Evolutionary conservation across 2,888 invertebrate genomes (phyloP).

Genomic region (Galerucella calmariensis): DNA sequence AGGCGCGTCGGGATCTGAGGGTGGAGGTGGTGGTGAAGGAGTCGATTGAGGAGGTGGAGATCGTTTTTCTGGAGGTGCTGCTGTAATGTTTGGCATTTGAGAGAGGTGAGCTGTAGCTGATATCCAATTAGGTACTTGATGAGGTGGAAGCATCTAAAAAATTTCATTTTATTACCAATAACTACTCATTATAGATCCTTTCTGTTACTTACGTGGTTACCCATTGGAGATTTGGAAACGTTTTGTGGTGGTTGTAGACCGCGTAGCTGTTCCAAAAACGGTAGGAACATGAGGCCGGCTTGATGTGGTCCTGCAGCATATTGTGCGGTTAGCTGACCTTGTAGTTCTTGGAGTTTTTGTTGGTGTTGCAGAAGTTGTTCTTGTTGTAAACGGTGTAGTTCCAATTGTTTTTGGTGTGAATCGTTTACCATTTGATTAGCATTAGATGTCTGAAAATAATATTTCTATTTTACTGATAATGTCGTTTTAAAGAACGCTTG

Average conservation of each 20-base stretch:
- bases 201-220: slow-evolving; percentile 61
- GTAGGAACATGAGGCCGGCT: slow-evolving; percentile 73
- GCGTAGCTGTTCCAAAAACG: slow-evolving; percentile 76
- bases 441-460: slow-evolving; percentile 47
- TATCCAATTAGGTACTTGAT: slow-evolving; percentile 71
- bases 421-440: slow-evolving; percentile 65
- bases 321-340: slow-evolving; percentile 70
- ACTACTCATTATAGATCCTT: background rate
- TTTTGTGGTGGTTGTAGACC: slow-evolving; percentile 58
- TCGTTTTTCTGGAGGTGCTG: slow-evolving; percentile 54
- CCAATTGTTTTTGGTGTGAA: slow-evolving; percentile 73
- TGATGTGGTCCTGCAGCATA: slow-evolving; percentile 69
- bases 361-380: slow-evolving; percentile 69
- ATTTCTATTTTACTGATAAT: background rate
- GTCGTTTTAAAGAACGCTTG: too few relatives aligned
- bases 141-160: slow-evolving; percentile 69
- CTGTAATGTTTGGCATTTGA: slow-evolving; percentile 71
- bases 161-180: background rate
- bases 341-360: slow-evolving; percentile 71
- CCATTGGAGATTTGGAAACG: slow-evolving; percentile 57
- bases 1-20: slow-evolving; percentile 81
- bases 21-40: slow-evolving; percentile 64
- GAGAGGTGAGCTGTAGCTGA: slow-evolving; percentile 78
- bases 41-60: slow-evolving; percentile 59
- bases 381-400: slow-evolving; percentile 75